Base-by-base conservation (phyloP, 2,113 vertebrate genomes). In the Xenopus borealis region DNA sequence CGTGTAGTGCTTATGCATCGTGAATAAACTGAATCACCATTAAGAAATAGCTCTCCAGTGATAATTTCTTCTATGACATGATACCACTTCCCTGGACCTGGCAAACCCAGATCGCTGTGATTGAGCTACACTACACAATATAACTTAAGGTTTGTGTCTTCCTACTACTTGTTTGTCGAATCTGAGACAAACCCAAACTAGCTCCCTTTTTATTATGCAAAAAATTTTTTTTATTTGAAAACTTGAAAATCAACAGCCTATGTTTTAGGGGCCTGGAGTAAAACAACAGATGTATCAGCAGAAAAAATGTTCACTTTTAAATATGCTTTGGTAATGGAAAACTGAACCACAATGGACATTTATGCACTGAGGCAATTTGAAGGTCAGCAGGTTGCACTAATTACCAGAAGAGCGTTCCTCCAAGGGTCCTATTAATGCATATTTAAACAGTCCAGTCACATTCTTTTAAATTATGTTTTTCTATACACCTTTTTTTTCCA, bases 271-370 rank as follows among this genome's bases (percentile, higher is more conserved):
- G 74, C 74, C 74, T 70, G 66, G 66, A 77, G 74, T 64, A 64
- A 70, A 70, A 73, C 65, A 77, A 77, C 74, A 77, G 74, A 77
- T 77, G 74, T 70, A 77, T 77, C 74, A 77, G 74, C 74, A 70
- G 53, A 77, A 75, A 66, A 73, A 57, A 69, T 64, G 58, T 61
- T 77, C 47, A 57, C 74, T 77, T n/a, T 77, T n/a, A 70, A 75
- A 77, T 70, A 77, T 70, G 33, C 70, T 75, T 66, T 75, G 66
- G 69, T 77, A 77, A 77, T 77, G 74, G 33, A 17, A 69, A 77
- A 64, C 50, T 53, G 74, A 77, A 52, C 74, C 74, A 77, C 74
- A 19, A 63, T 69, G 74, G 74, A 77, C 67, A 45, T 77, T 33
- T 64, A 64, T 77, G 8, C 74, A 63, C 74, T 16, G 66, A 77